A percentile compares a stretch with the other conserved stretches of the same genome.
These are phyloP conservation scores for Pheosia tremula DNA, from an alignment of 2,888 invertebrate genomes.

Conservation along the genomic window DNA sequence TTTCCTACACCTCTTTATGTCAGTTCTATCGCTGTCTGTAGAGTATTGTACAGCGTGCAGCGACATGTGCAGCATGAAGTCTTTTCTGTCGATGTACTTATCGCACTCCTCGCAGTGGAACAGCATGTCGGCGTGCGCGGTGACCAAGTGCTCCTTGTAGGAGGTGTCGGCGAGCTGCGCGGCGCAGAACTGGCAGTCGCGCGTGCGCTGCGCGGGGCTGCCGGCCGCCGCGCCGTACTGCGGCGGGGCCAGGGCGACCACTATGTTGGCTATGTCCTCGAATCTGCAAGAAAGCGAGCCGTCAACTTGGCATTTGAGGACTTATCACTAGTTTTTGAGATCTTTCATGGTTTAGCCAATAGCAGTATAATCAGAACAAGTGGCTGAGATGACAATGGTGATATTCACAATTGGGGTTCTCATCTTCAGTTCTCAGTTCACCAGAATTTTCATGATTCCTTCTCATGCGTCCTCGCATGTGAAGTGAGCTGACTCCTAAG, in stretches of 20 bases:
- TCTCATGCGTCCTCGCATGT: constrained; percentile 36
- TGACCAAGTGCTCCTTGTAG: constrained; percentile 54
- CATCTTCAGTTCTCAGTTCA: too few relatives aligned
- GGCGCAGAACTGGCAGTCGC: constrained; percentile 50
- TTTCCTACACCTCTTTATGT: constrained; percentile 13
- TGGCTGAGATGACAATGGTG: too few relatives aligned
- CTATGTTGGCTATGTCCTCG: constrained; percentile 19
- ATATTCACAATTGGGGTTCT: too few relatives aligned
- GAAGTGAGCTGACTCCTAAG: constrained; percentile 57
- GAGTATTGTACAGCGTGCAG: constrained; percentile 55
- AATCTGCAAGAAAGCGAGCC: constrained; percentile 55
- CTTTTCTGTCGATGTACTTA: constrained; percentile 55
- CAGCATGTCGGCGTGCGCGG: constrained; percentile 55
- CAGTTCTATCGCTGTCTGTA: constrained; percentile 7
- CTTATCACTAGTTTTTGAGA: not conserved
- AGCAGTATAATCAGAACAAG: not conserved
- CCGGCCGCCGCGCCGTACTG: not conserved
- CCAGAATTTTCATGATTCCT: not conserved
- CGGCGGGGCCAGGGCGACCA: constrained; percentile 12
- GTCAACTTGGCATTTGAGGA: constrained; percentile 1
- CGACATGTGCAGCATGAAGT: constrained; percentile 68
- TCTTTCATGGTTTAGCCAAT: too few relatives aligned
- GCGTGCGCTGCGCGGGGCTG: not conserved
- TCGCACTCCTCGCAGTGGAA: constrained; percentile 74
- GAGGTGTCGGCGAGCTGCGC: constrained; percentile 17